Conservation (phyloP, 2,113 vertebrate species). For the Fukomys damarensis region DNA sequence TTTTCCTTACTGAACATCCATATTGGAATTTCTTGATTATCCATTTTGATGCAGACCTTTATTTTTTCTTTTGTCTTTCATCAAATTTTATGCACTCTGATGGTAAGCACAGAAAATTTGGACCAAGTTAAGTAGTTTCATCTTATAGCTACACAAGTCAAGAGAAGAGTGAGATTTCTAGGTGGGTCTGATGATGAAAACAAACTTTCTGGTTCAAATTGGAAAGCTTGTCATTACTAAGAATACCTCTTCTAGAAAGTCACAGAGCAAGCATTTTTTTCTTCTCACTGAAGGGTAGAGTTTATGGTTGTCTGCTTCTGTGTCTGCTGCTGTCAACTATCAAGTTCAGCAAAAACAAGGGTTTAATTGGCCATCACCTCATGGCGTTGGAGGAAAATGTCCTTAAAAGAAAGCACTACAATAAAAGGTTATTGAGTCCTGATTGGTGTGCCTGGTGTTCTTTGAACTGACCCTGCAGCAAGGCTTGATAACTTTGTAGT, state of each 20-base stretch:
- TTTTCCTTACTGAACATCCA: constrained; percentile 26
- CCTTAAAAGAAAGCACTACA: not conserved
- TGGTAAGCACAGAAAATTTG: constrained; percentile 39
- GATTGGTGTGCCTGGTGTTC: constrained; percentile 35
- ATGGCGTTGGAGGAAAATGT: constrained; percentile 23
- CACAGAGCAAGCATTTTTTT: constrained; percentile 23
- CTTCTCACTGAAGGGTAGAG: constrained; percentile 11
- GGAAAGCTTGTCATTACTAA: constrained; percentile 48
- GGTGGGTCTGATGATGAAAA: constrained; percentile 1
- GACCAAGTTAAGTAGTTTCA: not conserved
- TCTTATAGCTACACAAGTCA: not conserved
- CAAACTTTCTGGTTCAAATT: constrained; percentile 45
- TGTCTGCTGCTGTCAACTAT: constrained; percentile 48
- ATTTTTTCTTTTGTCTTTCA: constrained; percentile 10
- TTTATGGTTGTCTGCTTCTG: constrained; percentile 49
- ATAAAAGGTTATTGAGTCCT: constrained; percentile 40
- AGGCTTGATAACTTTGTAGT: constrained; percentile 41
- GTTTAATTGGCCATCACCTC: constrained; percentile 58
- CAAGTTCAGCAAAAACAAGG: constrained; percentile 57
- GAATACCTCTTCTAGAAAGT: constrained; percentile 9
- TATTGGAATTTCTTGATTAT: constrained; percentile 12
- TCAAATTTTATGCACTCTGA: constrained; percentile 1
- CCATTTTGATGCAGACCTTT: constrained; percentile 33
- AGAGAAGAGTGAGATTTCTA: not conserved
- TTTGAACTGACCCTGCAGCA: not conserved